Conservation (phyloP, 2,797 vertebrate genomes). For the Artibeus jamaicensis region DNA sequence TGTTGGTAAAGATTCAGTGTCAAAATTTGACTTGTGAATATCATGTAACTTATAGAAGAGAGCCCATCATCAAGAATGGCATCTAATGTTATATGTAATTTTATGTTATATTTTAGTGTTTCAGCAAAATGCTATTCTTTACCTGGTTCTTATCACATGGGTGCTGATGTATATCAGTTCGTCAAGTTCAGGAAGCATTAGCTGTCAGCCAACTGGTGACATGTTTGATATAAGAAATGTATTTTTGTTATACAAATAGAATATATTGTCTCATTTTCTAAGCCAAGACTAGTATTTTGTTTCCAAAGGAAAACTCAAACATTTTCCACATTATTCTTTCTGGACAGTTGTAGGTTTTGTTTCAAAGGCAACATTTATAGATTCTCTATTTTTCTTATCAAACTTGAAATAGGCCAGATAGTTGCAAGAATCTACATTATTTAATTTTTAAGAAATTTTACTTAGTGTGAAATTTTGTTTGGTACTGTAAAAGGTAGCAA, state of each 20-base stretch:
- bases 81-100: slow-evolving; percentile 20
- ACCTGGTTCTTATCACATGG: slow-evolving; percentile 78
- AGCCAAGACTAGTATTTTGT: slow-evolving; percentile 88
- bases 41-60: slow-evolving; percentile 9
- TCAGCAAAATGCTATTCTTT: slow-evolving; percentile 63
- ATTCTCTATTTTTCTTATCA: slow-evolving; percentile 79
- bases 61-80: not conserved
- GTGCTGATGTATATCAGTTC: slow-evolving; percentile 68
- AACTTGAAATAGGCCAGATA: slow-evolving; percentile 79
- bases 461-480: slow-evolving; percentile 49
- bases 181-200: slow-evolving; percentile 77
- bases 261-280: slow-evolving; percentile 80
- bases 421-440: slow-evolving; percentile 22
- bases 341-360: slow-evolving; percentile 80
- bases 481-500: slow-evolving; percentile 50
- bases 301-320: slow-evolving; percentile 83
- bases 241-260: slow-evolving; percentile 79
- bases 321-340: slow-evolving; percentile 83
- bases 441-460: slow-evolving; percentile 62
- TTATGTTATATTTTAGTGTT: slow-evolving; percentile 42
- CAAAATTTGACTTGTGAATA: slow-evolving; percentile 46
- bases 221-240: slow-evolving; percentile 74
- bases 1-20: slow-evolving; percentile 29
- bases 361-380: slow-evolving; percentile 83
- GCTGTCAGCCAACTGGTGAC: slow-evolving; percentile 79